Evolutionary conservation across 2,113 vertebrate species (phyloP).

Genomic region (Coreoperca whiteheadi): DNA sequence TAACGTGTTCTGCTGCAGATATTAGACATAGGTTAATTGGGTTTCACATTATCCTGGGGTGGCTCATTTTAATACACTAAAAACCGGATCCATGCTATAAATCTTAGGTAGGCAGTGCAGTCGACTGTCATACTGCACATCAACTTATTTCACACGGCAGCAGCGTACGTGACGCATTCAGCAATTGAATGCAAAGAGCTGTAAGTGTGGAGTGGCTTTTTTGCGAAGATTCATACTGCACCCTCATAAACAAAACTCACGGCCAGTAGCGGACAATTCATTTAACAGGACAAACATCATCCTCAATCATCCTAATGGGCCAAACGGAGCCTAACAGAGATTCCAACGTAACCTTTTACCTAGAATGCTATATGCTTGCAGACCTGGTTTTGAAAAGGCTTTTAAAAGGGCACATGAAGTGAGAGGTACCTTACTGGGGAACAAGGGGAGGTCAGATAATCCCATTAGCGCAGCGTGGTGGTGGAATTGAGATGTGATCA

Average conservation of each 20-base stretch:
- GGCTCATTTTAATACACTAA: background rate
- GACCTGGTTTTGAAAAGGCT: background rate
- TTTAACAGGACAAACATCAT: slow-evolving; percentile 60
- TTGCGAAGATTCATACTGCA: background rate
- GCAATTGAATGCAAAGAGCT: background rate
- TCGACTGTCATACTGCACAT: background rate
- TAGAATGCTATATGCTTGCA: slow-evolving; percentile 27
- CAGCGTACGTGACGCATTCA: background rate
- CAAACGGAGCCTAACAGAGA: slow-evolving; percentile 60
- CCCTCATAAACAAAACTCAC: slow-evolving; percentile 43
- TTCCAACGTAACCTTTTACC: slow-evolving; percentile 61
- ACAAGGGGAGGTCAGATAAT: slow-evolving; percentile 40
- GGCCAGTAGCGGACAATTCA: slow-evolving; percentile 47
- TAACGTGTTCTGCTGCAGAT: background rate
- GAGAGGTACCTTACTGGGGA: slow-evolving; percentile 5
- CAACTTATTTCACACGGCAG: slow-evolving; percentile 11
- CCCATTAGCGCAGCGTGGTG: slow-evolving; percentile 40
- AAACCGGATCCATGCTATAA: slow-evolving; percentile 1
- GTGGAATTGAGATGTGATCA: slow-evolving; percentile 46
- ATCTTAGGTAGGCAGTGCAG: background rate
- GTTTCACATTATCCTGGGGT: background rate
- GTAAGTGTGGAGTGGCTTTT: background rate
- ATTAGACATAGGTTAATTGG: background rate
- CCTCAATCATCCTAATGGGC: slow-evolving; percentile 78
- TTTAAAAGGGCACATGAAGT: slow-evolving; percentile 12